Conservation (phyloP, 2,797 vertebrate species). For the Limnodromus scolopaceus region DNA sequence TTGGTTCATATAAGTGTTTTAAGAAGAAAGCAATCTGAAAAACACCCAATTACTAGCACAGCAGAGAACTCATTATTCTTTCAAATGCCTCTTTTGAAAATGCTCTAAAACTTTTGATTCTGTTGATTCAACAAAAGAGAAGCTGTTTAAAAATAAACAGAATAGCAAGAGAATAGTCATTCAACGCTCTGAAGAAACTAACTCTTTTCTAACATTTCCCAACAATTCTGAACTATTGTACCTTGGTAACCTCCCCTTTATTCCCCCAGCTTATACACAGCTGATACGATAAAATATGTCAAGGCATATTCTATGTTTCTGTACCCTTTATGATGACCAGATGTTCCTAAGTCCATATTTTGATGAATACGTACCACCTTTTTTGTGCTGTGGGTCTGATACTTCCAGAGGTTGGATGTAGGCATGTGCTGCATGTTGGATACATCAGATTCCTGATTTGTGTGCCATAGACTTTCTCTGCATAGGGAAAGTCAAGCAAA, state of each 20-base stretch:
- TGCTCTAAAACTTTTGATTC: constrained; percentile 11
- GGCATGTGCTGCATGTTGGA: fast-evolving
- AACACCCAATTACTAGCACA: neutral
- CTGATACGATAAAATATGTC: neutral
- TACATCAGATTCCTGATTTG: neutral
- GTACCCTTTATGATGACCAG: neutral
- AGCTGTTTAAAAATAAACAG: neutral
- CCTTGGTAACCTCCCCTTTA: neutral
- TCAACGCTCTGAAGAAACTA: neutral
- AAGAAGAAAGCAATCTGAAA: neutral
- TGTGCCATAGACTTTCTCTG: neutral
- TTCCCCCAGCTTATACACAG: neutral
- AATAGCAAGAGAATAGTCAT: neutral
- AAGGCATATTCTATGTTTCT: neutral
- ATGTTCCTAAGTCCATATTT: neutral
- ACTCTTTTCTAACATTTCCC: neutral
- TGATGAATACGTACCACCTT: neutral
- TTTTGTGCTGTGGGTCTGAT: fast-evolving
- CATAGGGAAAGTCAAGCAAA: neutral
- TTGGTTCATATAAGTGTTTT: constrained; percentile 8
- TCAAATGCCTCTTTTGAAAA: constrained; percentile 19
- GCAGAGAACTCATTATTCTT: constrained; percentile 14
- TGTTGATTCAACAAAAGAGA: constrained; percentile 23
- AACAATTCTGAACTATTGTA: neutral
- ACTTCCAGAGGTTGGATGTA: neutral